Conservation (phyloP, 2,888 invertebrate species). For the Zeuzera pyrina region DNA sequence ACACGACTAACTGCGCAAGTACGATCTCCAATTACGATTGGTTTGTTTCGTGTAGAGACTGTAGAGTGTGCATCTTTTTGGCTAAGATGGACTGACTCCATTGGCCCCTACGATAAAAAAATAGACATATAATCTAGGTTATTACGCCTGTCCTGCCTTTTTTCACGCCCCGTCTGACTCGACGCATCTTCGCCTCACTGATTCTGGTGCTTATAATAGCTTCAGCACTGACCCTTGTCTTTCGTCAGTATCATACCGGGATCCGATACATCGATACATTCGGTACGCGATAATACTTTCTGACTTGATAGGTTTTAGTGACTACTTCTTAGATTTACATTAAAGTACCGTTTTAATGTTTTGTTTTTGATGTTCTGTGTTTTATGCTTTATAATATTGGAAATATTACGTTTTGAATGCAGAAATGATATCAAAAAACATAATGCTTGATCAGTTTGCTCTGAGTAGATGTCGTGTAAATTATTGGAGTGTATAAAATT, state of each 20-base stretch:
- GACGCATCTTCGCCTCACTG: conserved; percentile 38
- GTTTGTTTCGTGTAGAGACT: too few relatives aligned
- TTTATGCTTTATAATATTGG: not conserved
- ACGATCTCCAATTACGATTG: too few relatives aligned
- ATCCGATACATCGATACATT: conserved; percentile 21
- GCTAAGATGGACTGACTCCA: too few relatives aligned
- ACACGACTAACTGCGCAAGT: too few relatives aligned
- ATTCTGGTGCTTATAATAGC: conserved; percentile 44
- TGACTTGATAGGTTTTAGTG: not conserved
- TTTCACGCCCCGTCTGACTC: conserved; percentile 43
- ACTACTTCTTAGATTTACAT: not conserved
- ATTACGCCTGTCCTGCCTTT: conserved; percentile 31
- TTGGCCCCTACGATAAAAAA: too few relatives aligned
- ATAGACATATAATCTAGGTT: conserved; percentile 28
- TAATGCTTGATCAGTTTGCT: too few relatives aligned
- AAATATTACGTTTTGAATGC: too few relatives aligned
- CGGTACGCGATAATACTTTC: conserved; percentile 4
- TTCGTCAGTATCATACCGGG: conserved; percentile 33
- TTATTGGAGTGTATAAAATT: too few relatives aligned
- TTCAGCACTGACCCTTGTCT: conserved; percentile 26
- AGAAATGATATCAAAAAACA: too few relatives aligned
- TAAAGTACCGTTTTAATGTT: not conserved
- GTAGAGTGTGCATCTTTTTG: too few relatives aligned
- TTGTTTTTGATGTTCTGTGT: not conserved
- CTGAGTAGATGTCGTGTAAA: too few relatives aligned